These are phyloP conservation scores for Drosophila arawakana DNA, from an alignment of 1,140 invertebrate species.

Conservation along the genomic window DNA sequence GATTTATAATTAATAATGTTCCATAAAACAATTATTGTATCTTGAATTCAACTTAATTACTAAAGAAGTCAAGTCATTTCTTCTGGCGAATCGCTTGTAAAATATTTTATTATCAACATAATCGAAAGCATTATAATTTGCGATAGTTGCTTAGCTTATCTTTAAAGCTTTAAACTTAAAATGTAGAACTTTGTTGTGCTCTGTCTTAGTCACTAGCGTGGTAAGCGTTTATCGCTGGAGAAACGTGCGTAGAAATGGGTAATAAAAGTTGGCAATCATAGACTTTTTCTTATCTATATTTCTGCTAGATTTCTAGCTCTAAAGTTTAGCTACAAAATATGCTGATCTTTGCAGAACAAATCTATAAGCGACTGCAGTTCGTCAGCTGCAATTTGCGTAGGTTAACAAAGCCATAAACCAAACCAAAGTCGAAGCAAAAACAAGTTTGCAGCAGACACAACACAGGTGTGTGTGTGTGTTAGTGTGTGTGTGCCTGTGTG, in stretches of 20 bases:
- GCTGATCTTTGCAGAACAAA: not conserved
- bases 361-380: slow-evolving; percentile 1
- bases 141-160: not conserved
- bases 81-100: slow-evolving; percentile 1
- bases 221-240: not conserved
- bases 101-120: not conserved
- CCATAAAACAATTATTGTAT: no score
- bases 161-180: not conserved
- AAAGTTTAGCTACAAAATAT: no score
- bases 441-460: slow-evolving; percentile 59
- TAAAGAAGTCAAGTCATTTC: not conserved
- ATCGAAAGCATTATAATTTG: slow-evolving; percentile 1
- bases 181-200: no score
- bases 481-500: slow-evolving; percentile 28
- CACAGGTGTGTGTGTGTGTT: slow-evolving; percentile 15
- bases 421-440: slow-evolving; percentile 50
- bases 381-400: slow-evolving; percentile 56
- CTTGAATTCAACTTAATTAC: not conserved
- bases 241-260: not conserved
- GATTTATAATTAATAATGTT: not conserved
- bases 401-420: slow-evolving; percentile 54
- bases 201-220: no score
- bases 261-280: no score
- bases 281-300: no score
- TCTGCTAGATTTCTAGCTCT: no score